Conservation (phyloP, 2,113 vertebrate species). For the Oophaga pumilio region DNA sequence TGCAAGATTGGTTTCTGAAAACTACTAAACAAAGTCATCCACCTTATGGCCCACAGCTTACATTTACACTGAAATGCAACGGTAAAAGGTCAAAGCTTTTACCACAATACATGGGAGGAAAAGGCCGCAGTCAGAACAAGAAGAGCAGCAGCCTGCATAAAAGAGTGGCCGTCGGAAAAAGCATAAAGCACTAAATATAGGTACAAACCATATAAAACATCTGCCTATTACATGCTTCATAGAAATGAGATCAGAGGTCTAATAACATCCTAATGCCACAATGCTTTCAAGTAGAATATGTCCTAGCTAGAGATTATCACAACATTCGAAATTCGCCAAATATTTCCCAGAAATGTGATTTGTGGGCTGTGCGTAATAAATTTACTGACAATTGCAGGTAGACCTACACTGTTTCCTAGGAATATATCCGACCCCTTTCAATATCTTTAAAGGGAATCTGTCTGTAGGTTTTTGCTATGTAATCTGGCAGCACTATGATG, state of each 20-base stretch:
- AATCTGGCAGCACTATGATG: too few species aligned
- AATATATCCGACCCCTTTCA: too few species aligned
- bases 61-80: not conserved
- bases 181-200: not conserved
- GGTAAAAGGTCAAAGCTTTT: constrained; percentile 46
- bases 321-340: too few species aligned
- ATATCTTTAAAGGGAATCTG: too few species aligned
- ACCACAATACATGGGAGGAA: not conserved
- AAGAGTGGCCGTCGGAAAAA: not conserved
- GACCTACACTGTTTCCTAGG: too few species aligned
- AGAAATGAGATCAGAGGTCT: not conserved
- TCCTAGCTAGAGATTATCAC: not conserved
- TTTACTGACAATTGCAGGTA: too few species aligned
- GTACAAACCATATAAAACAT: not conserved
- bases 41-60: not conserved
- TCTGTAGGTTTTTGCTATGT: too few species aligned
- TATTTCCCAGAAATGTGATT: too few species aligned
- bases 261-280: not conserved
- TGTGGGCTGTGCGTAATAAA: too few species aligned
- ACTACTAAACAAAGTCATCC: constrained; percentile 1
- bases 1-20: not conserved
- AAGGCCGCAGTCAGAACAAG: constrained; percentile 2
- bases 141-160: not conserved
- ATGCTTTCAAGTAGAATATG: not conserved
- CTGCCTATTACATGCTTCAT: not conserved